A percentile compares a stretch with the other conserved stretches of the same genome.
Conservation (phyloP, 1,140 invertebrate species). For the Temnothorax nylanderi region DNA sequence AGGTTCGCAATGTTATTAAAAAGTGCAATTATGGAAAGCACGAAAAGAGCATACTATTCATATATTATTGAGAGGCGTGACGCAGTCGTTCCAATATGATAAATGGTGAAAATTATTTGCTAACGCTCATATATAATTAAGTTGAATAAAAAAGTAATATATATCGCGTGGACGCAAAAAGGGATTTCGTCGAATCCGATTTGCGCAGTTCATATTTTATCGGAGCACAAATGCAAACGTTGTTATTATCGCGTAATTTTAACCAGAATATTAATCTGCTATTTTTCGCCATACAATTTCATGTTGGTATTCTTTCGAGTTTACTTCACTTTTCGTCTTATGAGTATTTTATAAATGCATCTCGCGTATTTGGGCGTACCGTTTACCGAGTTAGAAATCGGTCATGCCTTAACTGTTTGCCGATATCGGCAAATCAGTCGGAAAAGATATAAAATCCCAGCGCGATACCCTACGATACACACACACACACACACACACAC, state of each 20-base stretch:
- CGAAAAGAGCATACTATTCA: not conserved
- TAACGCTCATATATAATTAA: slow-evolving; percentile 1
- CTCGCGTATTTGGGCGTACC: not conserved
- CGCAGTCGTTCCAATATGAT: not conserved
- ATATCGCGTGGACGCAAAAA: not conserved
- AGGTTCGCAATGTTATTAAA: not conserved
- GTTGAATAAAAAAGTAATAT: not conserved
- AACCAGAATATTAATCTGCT: not conserved
- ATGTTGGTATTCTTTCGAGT: slow-evolving; percentile 1
- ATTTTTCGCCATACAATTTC: not conserved
- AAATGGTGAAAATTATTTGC: not conserved
- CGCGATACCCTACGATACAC: not conserved
- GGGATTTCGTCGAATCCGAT: not conserved
- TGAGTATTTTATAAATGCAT: slow-evolving; percentile 37
- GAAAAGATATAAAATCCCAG: slow-evolving; percentile 37
- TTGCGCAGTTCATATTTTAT: slow-evolving; percentile 14
- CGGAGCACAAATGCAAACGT: not conserved
- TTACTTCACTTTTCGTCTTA: not conserved
- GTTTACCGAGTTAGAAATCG: slow-evolving; percentile 12
- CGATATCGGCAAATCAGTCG: slow-evolving; percentile 46
- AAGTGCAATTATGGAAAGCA: not conserved
- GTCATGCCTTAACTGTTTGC: slow-evolving; percentile 22
- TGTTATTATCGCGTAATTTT: slow-evolving; percentile 8
- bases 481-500: not conserved
- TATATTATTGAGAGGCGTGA: not conserved